Conservation (phyloP, 2,113 vertebrate genomes). For the Pholis gunnellus region DNA sequence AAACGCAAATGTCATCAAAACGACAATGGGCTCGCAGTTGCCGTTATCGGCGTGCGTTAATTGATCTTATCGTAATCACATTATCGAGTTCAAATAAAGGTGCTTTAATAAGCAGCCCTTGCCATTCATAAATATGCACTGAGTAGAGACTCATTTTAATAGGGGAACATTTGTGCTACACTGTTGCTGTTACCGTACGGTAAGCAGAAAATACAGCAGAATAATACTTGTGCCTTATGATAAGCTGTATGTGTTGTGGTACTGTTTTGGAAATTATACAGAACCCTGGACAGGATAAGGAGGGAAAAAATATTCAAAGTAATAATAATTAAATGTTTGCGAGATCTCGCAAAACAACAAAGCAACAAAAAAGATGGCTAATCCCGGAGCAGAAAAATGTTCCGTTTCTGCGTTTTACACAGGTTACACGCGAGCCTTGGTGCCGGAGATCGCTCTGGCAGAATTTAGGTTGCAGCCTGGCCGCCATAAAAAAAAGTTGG, state of each 20-base stretch:
- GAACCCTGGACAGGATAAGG: background rate
- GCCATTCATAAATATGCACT: conserved; percentile 62
- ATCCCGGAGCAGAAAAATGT: too few relatives aligned
- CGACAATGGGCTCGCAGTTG: conserved; percentile 64
- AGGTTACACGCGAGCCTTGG: too few relatives aligned
- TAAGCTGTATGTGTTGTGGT: background rate
- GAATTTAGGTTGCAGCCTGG: too few relatives aligned
- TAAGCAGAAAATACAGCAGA: background rate
- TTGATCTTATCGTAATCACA: conserved; percentile 80
- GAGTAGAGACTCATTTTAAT: conserved; percentile 32
- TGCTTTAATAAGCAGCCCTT: conserved; percentile 66
- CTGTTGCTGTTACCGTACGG: background rate
- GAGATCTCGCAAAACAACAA: too few relatives aligned
- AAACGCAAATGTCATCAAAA: conserved; percentile 80
- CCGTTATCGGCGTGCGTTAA: conserved; percentile 68
- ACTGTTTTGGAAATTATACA: background rate
- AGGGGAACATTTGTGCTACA: conserved; percentile 22
- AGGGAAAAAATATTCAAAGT: background rate
- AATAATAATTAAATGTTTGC: background rate
- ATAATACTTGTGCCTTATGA: background rate
- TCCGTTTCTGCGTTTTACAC: too few relatives aligned
- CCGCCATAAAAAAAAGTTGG: too few relatives aligned
- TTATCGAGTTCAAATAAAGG: conserved; percentile 74
- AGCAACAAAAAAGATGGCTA: too few relatives aligned
- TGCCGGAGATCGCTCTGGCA: too few relatives aligned